These are phyloP conservation scores for Bothrops jararaca DNA, from an alignment of 2,113 vertebrate species.

Conservation along the genomic window DNA sequence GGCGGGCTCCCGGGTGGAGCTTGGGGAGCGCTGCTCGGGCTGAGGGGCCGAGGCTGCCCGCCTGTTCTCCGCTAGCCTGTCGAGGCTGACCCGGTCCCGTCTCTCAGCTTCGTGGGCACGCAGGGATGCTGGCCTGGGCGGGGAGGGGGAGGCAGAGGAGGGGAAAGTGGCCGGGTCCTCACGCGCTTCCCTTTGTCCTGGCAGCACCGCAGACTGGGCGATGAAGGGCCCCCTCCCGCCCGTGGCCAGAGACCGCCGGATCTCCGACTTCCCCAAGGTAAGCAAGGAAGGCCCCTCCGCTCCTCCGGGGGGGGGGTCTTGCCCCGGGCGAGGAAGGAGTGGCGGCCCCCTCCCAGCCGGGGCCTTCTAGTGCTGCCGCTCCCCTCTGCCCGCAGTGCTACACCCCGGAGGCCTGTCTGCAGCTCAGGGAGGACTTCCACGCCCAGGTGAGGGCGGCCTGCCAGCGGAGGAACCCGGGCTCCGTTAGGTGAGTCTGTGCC, in stretches of 20 bases:
- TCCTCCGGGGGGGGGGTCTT: not conserved
- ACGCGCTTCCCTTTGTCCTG: not conserved
- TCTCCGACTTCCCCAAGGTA: slow-evolving; percentile 85
- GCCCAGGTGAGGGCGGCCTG: slow-evolving; percentile 68
- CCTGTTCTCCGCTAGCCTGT: accelerated
- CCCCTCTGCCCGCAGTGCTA: slow-evolving; percentile 74
- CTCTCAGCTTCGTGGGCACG: not conserved
- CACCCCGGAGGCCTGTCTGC: slow-evolving; percentile 78
- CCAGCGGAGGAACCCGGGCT: slow-evolving; percentile 64
- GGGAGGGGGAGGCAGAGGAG: not conserved
- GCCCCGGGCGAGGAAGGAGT: not conserved
- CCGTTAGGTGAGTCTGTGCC: slow-evolving; percentile 71
- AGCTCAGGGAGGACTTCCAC: slow-evolving; percentile 81
- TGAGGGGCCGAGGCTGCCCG: no score
- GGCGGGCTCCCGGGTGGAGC: no score
- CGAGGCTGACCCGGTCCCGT: not conserved
- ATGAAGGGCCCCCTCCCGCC: slow-evolving; percentile 69
- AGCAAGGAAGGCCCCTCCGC: not conserved
- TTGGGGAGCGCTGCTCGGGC: no score
- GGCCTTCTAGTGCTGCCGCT: not conserved
- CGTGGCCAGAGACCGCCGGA: slow-evolving; percentile 78
- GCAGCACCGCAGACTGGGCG: slow-evolving; percentile 36
- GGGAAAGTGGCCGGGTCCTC: not conserved
- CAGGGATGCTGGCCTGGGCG: not conserved
- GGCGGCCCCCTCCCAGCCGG: not conserved